A percentile compares a stretch with the other conserved stretches of the same genome.
Evolutionary conservation across 2,888 invertebrate species (phyloP).

Genomic region (Dendrolimus pini): DNA sequence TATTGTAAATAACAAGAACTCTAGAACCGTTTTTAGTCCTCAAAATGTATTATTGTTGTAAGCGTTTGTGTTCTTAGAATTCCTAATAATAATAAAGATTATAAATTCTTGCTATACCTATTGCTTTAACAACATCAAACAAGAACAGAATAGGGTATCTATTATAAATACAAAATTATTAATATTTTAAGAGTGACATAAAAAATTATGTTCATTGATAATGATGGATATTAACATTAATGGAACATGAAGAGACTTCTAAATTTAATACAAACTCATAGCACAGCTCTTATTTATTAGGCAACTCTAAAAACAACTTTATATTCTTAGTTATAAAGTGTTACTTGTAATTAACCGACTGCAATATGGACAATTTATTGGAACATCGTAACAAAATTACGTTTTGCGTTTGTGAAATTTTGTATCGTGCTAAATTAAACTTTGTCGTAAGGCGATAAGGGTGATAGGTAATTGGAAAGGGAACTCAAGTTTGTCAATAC

Average conservation of each 20-base stretch:
- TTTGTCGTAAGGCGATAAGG: background rate
- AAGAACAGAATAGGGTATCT: too few relatives aligned
- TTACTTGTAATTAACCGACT: background rate
- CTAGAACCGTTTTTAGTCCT: too few relatives aligned
- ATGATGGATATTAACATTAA: background rate
- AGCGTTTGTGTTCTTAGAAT: too few relatives aligned
- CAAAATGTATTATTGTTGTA: too few relatives aligned
- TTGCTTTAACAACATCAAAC: too few relatives aligned
- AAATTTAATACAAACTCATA: background rate
- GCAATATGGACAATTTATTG: background rate
- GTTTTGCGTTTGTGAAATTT: background rate
- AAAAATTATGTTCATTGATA: background rate
- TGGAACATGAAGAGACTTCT: background rate
- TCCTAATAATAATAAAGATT: too few relatives aligned
- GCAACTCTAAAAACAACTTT: background rate
- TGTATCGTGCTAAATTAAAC: background rate
- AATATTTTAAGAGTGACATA: background rate
- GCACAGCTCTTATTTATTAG: background rate
- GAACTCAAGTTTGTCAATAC: background rate
- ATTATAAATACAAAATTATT: background rate
- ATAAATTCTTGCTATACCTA: too few relatives aligned
- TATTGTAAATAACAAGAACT: too few relatives aligned
- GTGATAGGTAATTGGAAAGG: background rate
- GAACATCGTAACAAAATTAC: background rate
- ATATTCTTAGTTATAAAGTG: background rate